phyloP scores from a whole-genome alignment of 2,113 vertebrate species.

The Tichodroma muraria region DNA sequence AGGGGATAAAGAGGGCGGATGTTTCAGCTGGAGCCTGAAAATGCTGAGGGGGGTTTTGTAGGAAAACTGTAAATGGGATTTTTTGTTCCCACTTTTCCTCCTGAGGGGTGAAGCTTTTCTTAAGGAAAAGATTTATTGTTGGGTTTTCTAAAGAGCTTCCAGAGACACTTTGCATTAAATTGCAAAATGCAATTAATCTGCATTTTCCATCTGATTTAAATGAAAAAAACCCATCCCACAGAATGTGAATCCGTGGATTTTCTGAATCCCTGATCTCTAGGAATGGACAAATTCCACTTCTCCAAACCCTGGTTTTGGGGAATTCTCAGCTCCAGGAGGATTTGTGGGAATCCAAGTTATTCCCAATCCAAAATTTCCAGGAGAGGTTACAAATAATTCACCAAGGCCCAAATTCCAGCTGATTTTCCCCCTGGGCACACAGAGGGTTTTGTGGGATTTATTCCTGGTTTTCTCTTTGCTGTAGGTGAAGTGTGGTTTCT shows the following conservation, averaged over 20 bases:
- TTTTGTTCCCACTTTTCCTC: neutral
- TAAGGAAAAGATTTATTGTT: neutral
- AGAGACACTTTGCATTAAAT: neutral
- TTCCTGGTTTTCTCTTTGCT: neutral
- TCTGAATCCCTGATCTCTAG: neutral
- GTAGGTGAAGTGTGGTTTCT: neutral
- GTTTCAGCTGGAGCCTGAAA: no score
- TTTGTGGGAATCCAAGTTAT: neutral
- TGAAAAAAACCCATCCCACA: neutral
- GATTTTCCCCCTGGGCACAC: neutral
- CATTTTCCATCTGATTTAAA: neutral
- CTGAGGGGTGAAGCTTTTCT: neutral
- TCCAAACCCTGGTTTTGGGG: neutral
- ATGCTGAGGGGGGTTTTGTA: neutral
- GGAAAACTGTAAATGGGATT: neutral
- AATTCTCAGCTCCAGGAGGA: neutral
- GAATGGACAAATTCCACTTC: neutral
- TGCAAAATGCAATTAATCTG: neutral
- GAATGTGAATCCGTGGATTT: neutral
- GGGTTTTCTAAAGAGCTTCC: neutral
- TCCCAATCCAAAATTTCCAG: neutral
- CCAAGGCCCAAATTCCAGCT: neutral
- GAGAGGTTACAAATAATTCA: neutral
- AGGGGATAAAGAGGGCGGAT: neutral
- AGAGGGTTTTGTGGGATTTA: neutral